phyloP scores from a whole-genome alignment of 2,113 vertebrate species.

The Leptodactylus fuscus region DNA sequence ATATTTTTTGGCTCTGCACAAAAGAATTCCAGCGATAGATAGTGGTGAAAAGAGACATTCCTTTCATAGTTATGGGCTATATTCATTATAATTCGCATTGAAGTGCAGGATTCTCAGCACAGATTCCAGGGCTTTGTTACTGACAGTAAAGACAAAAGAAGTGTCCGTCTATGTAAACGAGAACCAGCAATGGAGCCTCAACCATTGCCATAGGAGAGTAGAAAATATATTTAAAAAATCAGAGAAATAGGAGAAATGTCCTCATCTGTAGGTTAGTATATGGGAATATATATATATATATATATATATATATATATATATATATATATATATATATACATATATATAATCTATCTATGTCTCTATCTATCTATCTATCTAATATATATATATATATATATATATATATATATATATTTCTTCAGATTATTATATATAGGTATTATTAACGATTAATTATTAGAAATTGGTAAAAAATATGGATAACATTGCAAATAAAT shows the following conservation, averaged over 20 bases:
- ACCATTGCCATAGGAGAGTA: not conserved
- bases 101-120: conserved; percentile 37
- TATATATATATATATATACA: no score
- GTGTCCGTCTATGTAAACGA: conserved; percentile 37
- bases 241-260: no score
- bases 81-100: conserved; percentile 56
- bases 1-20: conserved; percentile 38
- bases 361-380: no score
- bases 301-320: not conserved
- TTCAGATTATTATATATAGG: no score
- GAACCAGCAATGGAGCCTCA: conserved; percentile 8
- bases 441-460: no score
- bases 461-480: no score
- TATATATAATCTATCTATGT: no score
- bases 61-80: conserved; percentile 57
- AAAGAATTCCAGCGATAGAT: conserved; percentile 47
- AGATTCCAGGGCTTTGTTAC: conserved; percentile 48
- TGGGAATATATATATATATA: not conserved
- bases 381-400: no score
- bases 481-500: no score
- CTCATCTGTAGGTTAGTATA: no score
- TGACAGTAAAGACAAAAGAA: conserved; percentile 58
- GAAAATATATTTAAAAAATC: not conserved
- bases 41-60: conserved; percentile 54
- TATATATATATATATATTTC: no score